Conservation (phyloP, 2,113 vertebrate genomes). For the Neodon shergylaensis region DNA sequence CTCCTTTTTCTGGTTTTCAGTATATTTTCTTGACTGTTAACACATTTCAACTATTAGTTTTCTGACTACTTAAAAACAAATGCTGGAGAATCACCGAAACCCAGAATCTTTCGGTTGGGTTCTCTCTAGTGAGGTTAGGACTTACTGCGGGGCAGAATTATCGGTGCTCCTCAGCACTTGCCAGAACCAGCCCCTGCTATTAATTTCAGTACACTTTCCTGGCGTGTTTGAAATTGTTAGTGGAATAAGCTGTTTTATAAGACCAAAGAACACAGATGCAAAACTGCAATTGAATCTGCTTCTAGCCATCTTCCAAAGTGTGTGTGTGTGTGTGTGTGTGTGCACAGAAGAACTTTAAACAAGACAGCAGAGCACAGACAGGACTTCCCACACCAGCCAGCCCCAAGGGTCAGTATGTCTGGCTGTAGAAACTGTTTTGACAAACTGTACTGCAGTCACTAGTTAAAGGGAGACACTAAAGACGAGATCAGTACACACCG, state of each 20-base stretch:
- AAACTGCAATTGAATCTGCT: neutral
- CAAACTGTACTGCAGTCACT: neutral
- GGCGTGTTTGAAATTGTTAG: neutral
- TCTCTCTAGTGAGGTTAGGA: neutral
- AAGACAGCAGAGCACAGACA: accelerated
- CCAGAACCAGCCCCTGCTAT: neutral
- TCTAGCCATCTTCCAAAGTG: neutral
- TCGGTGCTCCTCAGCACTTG: neutral
- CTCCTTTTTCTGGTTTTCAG: neutral
- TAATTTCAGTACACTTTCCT: neutral
- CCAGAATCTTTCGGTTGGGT: neutral
- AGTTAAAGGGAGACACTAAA: neutral
- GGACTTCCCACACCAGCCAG: neutral
- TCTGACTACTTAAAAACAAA: neutral
- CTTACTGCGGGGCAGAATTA: neutral
- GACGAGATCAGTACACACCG: neutral
- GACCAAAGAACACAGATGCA: neutral
- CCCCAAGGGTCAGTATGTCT: neutral
- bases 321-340: neutral
- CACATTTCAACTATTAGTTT: neutral
- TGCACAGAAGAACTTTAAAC: neutral
- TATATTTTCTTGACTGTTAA: conserved; percentile 12
- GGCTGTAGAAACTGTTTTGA: neutral
- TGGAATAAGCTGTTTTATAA: neutral
- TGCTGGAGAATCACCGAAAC: neutral